A percentile compares a stretch with the other conserved stretches of the same genome.
Evolutionary conservation across 2,888 invertebrate genomes (phyloP).

Genomic region (Neoascia interrupta): DNA sequence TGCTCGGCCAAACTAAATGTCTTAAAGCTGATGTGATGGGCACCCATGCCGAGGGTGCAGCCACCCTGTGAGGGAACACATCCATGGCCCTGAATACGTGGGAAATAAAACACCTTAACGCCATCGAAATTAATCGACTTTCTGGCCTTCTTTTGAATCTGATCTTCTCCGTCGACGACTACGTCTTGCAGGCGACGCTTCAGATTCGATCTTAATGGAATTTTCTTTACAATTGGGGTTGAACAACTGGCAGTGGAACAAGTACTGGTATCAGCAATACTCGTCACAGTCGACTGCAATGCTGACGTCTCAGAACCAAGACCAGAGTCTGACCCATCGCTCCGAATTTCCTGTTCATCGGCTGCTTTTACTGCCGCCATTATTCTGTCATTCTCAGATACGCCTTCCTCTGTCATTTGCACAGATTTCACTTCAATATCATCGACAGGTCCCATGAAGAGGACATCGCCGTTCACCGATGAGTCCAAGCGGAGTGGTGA

Average conservation of each 20-base stretch:
- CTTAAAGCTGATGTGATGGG: constrained; percentile 84
- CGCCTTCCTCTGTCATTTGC: constrained; percentile 60
- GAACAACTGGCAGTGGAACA: constrained; percentile 30
- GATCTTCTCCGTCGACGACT: constrained; percentile 77
- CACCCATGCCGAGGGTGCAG: constrained; percentile 95
- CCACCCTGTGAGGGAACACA: constrained; percentile 95
- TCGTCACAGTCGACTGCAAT: constrained; percentile 71
- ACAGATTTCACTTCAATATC: constrained; percentile 50
- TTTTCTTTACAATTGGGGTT: constrained; percentile 46
- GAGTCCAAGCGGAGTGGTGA: constrained; percentile 69
- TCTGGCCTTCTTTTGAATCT: constrained; percentile 83
- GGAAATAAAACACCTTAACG: constrained; percentile 97
- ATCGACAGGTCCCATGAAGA: constrained; percentile 72
- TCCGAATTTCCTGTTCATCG: constrained; percentile 84
- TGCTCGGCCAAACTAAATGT: constrained; percentile 93
- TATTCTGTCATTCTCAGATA: too few species aligned
- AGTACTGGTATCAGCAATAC: constrained; percentile 67
- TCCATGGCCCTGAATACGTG: constrained; percentile 93
- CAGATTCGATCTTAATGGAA: constrained; percentile 83
- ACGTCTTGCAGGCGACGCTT: constrained; percentile 82
- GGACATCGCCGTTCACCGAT: constrained; percentile 72
- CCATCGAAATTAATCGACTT: constrained; percentile 92
- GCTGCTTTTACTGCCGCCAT: constrained; percentile 74
- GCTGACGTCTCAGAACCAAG: constrained; percentile 85
- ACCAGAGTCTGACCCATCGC: constrained; percentile 92